Conservation (phyloP, 2,797 vertebrate genomes). For the Lophura swinhoii region DNA sequence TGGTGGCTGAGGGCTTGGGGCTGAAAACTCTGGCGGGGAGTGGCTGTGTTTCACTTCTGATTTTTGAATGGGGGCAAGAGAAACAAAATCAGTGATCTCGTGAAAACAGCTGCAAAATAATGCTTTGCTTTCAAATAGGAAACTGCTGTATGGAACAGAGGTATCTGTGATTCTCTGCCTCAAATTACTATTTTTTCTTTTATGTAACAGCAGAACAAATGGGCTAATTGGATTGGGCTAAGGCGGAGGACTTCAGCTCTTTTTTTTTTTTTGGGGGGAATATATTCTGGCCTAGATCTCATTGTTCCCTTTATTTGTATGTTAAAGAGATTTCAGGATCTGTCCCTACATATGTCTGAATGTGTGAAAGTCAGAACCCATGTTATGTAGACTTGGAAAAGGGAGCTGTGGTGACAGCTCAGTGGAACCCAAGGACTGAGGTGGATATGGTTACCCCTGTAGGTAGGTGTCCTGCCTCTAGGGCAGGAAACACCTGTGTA, state of each 20-base stretch:
- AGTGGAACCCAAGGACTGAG: background rate
- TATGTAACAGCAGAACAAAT: background rate
- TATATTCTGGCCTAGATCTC: background rate
- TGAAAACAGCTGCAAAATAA: conserved; percentile 1
- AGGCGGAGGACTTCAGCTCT: background rate
- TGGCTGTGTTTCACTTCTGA: background rate
- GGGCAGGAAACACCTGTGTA: background rate
- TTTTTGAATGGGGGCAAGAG: background rate
- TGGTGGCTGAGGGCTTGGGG: background rate
- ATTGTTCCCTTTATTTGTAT: background rate
- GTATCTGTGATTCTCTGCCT: background rate
- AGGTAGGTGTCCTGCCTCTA: background rate
- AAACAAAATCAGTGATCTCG: background rate
- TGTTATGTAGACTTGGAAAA: background rate
- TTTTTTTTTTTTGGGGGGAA: background rate
- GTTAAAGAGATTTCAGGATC: background rate
- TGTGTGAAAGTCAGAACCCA: background rate
- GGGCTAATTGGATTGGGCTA: background rate
- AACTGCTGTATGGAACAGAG: background rate
- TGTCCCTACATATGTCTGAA: background rate
- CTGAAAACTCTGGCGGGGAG: background rate
- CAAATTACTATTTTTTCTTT: background rate
- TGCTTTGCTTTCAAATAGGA: background rate
- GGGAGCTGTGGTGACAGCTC: background rate
- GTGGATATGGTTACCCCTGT: background rate